phyloP scores from a whole-genome alignment of 2,888 invertebrate genomes.

The Brenthis daphne region DNA sequence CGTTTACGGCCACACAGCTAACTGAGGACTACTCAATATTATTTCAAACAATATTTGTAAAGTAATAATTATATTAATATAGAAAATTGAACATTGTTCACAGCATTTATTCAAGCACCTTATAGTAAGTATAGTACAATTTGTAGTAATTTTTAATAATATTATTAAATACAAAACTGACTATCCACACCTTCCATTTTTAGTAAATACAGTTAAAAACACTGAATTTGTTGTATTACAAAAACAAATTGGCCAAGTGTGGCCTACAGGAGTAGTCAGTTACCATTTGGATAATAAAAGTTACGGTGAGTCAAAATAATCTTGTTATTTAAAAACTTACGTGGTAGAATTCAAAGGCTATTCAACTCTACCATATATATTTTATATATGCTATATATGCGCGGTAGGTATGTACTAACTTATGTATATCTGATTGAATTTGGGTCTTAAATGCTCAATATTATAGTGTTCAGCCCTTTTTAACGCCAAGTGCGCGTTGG shows the following conservation, averaged over 20 bases:
- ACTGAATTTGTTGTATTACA: constrained; percentile 18
- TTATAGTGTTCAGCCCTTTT: too few relatives aligned
- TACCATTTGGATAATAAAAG: constrained; percentile 41
- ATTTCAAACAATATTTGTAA: not conserved
- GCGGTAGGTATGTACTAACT: too few relatives aligned
- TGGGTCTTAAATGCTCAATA: too few relatives aligned
- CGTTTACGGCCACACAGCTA: too few relatives aligned
- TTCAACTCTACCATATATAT: too few relatives aligned
- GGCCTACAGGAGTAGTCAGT: constrained; percentile 44
- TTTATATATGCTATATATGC: too few relatives aligned
- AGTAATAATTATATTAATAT: not conserved
- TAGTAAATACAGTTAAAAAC: constrained; percentile 23
- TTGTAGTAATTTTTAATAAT: not conserved
- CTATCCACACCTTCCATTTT: not conserved
- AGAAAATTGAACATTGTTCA: not conserved
- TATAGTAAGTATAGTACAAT: constrained; percentile 21
- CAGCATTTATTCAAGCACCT: constrained; percentile 25
- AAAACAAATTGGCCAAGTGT: constrained; percentile 31
- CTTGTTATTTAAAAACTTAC: too few relatives aligned
- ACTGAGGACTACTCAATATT: not conserved
- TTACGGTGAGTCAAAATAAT: constrained; percentile 41
- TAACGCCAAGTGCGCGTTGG: too few relatives aligned
- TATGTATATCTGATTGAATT: too few relatives aligned
- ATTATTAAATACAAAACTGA: not conserved
- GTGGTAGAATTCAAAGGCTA: too few relatives aligned